Conservation (phyloP, 2,888 invertebrate species). For the Cacoxenus indagator region DNA sequence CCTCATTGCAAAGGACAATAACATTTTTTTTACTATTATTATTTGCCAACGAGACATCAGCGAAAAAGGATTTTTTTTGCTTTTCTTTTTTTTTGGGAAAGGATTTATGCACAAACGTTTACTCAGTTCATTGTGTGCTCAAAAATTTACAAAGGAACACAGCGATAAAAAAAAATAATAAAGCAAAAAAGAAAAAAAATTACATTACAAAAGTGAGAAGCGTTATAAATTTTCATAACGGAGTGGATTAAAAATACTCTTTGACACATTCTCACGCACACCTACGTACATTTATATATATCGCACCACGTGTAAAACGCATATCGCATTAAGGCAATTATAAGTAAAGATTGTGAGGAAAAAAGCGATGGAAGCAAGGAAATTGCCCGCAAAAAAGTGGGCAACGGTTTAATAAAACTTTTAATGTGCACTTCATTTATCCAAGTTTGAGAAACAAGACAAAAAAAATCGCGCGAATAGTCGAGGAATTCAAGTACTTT, state of each 20-base stretch:
- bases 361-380: neutral
- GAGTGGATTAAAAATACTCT: constrained; percentile 45
- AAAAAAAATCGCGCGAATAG: constrained; percentile 35
- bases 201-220: constrained; percentile 17
- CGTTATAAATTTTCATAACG: constrained; percentile 58
- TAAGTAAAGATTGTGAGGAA: constrained; percentile 41
- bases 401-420: constrained; percentile 49
- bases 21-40: constrained; percentile 11
- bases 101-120: constrained; percentile 58
- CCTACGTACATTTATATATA: too few relatives aligned
- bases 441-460: constrained; percentile 20
- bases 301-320: constrained; percentile 36
- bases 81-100: constrained; percentile 49
- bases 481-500: constrained; percentile 44
- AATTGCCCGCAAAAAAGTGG: constrained; percentile 1
- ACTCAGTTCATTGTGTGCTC: constrained; percentile 28
- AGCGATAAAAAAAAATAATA: constrained; percentile 30
- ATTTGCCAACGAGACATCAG: neutral
- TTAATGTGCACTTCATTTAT: constrained; percentile 47
- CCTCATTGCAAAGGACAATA: constrained; percentile 54
- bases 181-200: constrained; percentile 33
- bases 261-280: neutral
- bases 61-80: constrained; percentile 21
- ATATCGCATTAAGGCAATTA: constrained; percentile 48
- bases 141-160: constrained; percentile 8